Evolutionary conservation across 1,140 invertebrate species (phyloP), one percentile per base, ranked within the genome.

Genomic region (Cherax quadricarinatus): DNA sequence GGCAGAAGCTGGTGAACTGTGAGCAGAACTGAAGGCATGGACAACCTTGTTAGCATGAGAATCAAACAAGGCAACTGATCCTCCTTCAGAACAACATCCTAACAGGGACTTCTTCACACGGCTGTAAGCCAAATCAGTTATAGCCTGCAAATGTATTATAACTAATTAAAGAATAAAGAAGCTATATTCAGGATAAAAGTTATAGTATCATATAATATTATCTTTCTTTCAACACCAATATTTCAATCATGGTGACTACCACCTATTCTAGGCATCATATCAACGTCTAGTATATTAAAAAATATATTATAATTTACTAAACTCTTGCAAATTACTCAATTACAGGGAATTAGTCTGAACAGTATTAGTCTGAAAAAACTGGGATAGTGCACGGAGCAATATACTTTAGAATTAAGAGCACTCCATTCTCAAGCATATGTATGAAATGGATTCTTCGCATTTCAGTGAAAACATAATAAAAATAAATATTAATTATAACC

Each of bases 51-150:
- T 93, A 10, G 94, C 94, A 88, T 94, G 95, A 16, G 94, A 93
- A 88, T 95, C 95, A 95, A 95, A 95, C 7, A 95, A 92, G 85
- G 94, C 94, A 1, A 95, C 94, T n/a, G 94, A 92, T 18, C 95
- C 95, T 93, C 95, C 94, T 86, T 95, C 95, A 60, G 95, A 95
- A 7, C 94, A 95, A 7, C 94, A 94, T 7, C 94, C 95, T 16
- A 95, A 89, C 66, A 95, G 79, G 14, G 94, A 94, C 82, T 95
- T 95, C 93, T 94, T 94, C 14, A 94, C 94, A 21, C 88, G 80
- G 86, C 94, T 95, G 90, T 95, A 95, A 93, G 94, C 94, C 49
- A 95, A 51, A 86, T 95, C 94, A 62, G 79, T 93, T 60, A 91
- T 75, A 12, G 51, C 82, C 89, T 91, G 62, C 16, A 88, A 88